Evolutionary conservation across 2,797 vertebrate species (phyloP), one percentile per base, ranked within the genome.

Genomic region (Spinus olivaceus): DNA sequence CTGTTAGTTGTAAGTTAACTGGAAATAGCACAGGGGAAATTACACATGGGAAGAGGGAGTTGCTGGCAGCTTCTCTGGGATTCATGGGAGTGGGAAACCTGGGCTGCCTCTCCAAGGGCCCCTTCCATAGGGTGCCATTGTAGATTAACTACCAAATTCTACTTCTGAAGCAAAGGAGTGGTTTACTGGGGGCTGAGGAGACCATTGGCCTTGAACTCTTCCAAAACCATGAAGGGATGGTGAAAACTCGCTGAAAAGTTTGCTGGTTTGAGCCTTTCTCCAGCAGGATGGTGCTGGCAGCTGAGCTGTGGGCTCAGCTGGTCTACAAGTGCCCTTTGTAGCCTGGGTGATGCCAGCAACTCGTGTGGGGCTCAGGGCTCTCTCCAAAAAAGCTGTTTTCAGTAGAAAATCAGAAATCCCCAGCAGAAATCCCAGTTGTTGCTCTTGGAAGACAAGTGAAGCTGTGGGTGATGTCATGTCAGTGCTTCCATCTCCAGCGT

Each of bases 121-220:
- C 10, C 28, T 60, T 74, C 59, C 13, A 1, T 5, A 70, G 32
- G n/a, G 13, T 66, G 33, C n/a, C 8, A 2, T 41, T 8, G 1
- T 16, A 47, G 51, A 56, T 53, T 28, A 47, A 23, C 33, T 16
- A 6, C 44, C 21, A 18, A 21, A 47, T n/a, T 37, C 37, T 32
- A 13, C 39, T 42, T 70, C 35, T 2, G 1, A 49, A 57, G 20
- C 39, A 63, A 30, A 66, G 28, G 30, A 35, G 8, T 0, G 0
- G 3, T 33, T 59, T 54, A 7, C 4, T 49, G 11, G 23, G 59
- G n/a, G 15, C 49, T 35, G 65, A 81, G 42, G 25, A 47, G 47
- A 46, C 10, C 3, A 3, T 1, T 57, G 28, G 27, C 24, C 42
- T 57, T 30, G 19, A 59, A 18, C 37, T 67, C 30, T 18, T 24